Base-by-base conservation (phyloP, 2,113 vertebrate species). In the Pelusios castaneus region DNA sequence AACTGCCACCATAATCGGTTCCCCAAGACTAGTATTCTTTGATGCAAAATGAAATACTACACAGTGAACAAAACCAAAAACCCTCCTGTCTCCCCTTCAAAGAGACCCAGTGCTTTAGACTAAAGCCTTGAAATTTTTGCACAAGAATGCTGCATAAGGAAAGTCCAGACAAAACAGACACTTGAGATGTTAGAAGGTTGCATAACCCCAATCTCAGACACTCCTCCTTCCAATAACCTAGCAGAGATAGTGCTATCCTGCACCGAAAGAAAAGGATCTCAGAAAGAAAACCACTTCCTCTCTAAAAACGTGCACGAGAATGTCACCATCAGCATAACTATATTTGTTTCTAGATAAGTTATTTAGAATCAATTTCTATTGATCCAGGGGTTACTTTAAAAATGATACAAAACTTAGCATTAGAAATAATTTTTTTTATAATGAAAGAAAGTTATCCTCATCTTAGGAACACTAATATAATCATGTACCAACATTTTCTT, bases 101-200 rank as follows among this genome's bases (percentile, higher is more conserved):
- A 98, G 98, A 98, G 96, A 97, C 98, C 97, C 97, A 97, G 96
- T 97, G 97, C 98, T 98, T 97, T 97, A 98, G 98, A 98, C 97
- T 97, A 98, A 98, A 98, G 98, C 96, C 94, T 97, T 98, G 97
- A 97, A 92, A 98, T 98, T 98, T 97, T 97, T 98, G 95, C 98
- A 97, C 96, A 98, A 98, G 98, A 97, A 98, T 97, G 95, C 97
- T 97, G 91, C 97, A 77, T 41, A 94, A 98, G 95, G 96, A 91
- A 97, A 98, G 97, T 95, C 97, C 98, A 99, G 98, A 99, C 98
- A 99, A 99, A 99, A 99, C 98, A 99, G 98, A 98, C 98, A 98
- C 98, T 99, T 96, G 96, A 99, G 98, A 98, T 98, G 98, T 94
- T 95, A 94, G 92, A 96, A 97, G 94, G 95, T 95, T 98, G 97